Percentiles rank a stretch among this genome's conserved stretches.
Evolutionary conservation across 2,113 vertebrate genomes (phyloP).

Genomic region (Cepphus grylle): DNA sequence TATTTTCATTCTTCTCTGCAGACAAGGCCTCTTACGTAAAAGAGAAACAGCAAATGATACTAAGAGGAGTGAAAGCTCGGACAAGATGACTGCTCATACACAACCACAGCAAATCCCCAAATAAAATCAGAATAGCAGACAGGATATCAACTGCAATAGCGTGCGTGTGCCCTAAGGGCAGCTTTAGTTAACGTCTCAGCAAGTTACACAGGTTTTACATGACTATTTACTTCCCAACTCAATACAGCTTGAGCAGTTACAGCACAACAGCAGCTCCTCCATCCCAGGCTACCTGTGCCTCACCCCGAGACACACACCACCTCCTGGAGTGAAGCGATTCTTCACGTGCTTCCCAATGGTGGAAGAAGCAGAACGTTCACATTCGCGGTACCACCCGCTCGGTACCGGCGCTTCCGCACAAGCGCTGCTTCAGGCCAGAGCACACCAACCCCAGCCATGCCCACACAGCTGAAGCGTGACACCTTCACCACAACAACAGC

Average conservation of each 20-base stretch:
- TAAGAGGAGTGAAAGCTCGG: background rate
- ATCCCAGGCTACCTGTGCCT: background rate
- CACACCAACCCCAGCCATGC: accelerated
- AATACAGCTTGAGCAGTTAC: background rate
- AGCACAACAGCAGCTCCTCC: background rate
- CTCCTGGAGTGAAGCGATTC: background rate
- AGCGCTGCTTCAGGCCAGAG: accelerated
- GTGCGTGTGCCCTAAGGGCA: background rate
- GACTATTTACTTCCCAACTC: background rate
- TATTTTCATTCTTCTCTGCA: background rate
- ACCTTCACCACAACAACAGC: background rate
- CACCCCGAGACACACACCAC: background rate
- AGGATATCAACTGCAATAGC: background rate
- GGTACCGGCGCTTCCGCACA: accelerated
- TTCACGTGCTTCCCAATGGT: accelerated
- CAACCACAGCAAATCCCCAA: background rate
- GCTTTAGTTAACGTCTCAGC: background rate
- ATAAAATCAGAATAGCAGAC: background rate
- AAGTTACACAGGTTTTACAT: background rate
- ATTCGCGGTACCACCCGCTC: background rate
- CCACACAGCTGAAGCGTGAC: background rate
- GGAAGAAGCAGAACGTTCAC: background rate
- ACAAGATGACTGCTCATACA: background rate
- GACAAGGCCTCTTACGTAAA: background rate
- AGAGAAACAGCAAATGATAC: background rate